Evolutionary conservation across 1,140 invertebrate genomes (phyloP).

Genomic region (Aphaenogaster floridana): DNA sequence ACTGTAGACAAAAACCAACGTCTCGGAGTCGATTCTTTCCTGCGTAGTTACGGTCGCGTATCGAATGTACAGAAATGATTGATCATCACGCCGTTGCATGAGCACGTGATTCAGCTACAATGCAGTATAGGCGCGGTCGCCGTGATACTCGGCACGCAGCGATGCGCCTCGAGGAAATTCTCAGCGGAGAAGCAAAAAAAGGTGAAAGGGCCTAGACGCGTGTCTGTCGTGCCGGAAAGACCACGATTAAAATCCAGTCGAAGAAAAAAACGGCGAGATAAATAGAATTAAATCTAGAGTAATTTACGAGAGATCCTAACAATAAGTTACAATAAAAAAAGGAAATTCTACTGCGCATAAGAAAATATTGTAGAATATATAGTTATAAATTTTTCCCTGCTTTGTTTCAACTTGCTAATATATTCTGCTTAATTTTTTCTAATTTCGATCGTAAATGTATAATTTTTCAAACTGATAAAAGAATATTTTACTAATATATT

Average conservation of each 20-base stretch:
- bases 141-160: slow-evolving; percentile 9
- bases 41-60: slow-evolving; percentile 4
- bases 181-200: slow-evolving; percentile 19
- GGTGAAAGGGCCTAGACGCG: slow-evolving; percentile 3
- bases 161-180: slow-evolving; percentile 52
- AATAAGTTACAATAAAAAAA: not conserved
- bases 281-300: not conserved
- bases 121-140: slow-evolving; percentile 42
- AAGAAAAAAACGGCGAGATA: not conserved
- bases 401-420: not conserved
- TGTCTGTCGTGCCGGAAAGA: not conserved
- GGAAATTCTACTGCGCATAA: not conserved
- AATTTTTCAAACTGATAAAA: slow-evolving; percentile 1
- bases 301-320: not conserved
- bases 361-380: not conserved
- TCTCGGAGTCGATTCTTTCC: not conserved
- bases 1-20: not conserved
- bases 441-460: not conserved
- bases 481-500: not conserved
- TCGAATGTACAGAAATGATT: slow-evolving; percentile 25
- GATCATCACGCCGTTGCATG: slow-evolving; percentile 54
- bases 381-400: not conserved
- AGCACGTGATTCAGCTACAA: slow-evolving; percentile 38
- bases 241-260: slow-evolving; percentile 9
- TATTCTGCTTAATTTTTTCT: not conserved